Conservation (phyloP, 2,888 invertebrate species). For the Dascillus cervinus region DNA sequence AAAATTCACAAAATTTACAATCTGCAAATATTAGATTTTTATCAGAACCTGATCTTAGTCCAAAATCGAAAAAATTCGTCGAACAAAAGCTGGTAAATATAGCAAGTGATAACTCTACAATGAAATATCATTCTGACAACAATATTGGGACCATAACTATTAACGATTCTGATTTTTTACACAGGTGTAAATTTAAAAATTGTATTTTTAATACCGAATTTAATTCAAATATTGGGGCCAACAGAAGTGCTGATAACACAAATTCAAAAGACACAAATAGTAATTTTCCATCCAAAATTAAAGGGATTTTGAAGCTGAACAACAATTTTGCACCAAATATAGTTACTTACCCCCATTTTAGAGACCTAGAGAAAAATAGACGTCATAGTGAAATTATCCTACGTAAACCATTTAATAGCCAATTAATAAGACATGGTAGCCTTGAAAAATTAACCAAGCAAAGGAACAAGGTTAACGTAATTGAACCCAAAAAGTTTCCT, state of each 20-base stretch:
- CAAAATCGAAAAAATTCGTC: slow-evolving; percentile 15
- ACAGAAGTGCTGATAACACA: slow-evolving; percentile 35
- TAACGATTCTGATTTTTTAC: slow-evolving; percentile 32
- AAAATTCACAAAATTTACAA: slow-evolving; percentile 12
- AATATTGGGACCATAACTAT: slow-evolving; percentile 19
- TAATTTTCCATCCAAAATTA: slow-evolving; percentile 38
- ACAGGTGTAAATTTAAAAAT: slow-evolving; percentile 39
- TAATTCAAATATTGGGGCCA: slow-evolving; percentile 40
- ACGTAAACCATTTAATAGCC: slow-evolving; percentile 42
- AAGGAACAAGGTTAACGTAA: slow-evolving; percentile 16
- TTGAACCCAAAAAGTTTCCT: slow-evolving; percentile 38
- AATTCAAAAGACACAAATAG: slow-evolving; percentile 21
- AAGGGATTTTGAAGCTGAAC: slow-evolving; percentile 36
- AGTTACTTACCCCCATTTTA: slow-evolving; percentile 26
- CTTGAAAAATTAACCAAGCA: slow-evolving; percentile 35
- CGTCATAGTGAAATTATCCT: slow-evolving; percentile 48
- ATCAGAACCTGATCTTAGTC: slow-evolving; percentile 35
- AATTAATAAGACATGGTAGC: slow-evolving; percentile 42
- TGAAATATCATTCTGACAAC: slow-evolving; percentile 25
- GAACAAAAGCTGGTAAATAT: slow-evolving; percentile 4
- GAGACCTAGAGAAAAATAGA: slow-evolving; percentile 29
- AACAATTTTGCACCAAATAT: no score
- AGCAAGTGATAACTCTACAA: slow-evolving; percentile 12
- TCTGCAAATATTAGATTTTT: slow-evolving; percentile 24
- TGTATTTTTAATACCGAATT: slow-evolving; percentile 41